A percentile compares a stretch with the other conserved stretches of the same genome.
Evolutionary conservation across 2,888 invertebrate genomes (phyloP).

Genomic region (Torymus tubicola): DNA sequence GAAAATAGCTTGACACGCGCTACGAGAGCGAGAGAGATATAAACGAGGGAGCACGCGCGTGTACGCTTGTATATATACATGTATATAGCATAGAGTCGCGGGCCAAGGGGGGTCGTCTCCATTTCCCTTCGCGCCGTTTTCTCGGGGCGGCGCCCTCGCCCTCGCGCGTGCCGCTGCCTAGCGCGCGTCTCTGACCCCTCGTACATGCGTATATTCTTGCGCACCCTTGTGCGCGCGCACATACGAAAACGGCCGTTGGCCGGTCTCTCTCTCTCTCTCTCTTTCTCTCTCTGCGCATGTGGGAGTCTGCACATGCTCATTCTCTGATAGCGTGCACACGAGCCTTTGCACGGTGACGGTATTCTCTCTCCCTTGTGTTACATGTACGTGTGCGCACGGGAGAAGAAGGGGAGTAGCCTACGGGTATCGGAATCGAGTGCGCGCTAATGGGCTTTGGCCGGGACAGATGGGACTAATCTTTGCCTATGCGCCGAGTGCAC

Average conservation of each 20-base stretch:
- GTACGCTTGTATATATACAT: background rate
- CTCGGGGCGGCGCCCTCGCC: constrained; percentile 35
- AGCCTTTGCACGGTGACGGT: too few species aligned
- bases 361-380: background rate
- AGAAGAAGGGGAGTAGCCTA: background rate
- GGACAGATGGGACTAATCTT: constrained; percentile 47
- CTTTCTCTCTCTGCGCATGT: constrained; percentile 52
- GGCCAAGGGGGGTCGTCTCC: constrained; percentile 39
- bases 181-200: constrained; percentile 43
- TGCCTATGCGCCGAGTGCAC: background rate
- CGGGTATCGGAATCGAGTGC: constrained; percentile 30
- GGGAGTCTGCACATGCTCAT: constrained; percentile 55
- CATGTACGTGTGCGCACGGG: background rate
- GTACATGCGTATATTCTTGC: background rate
- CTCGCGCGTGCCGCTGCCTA: constrained; percentile 46
- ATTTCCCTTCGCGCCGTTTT: background rate
- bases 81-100: background rate
- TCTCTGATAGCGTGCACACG: constrained; percentile 20
- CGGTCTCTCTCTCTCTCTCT: constrained; percentile 47
- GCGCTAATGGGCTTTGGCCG: constrained; percentile 35
- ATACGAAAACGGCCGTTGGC: constrained; percentile 59
- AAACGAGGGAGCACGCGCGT: background rate
- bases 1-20: background rate
- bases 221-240: constrained; percentile 6
- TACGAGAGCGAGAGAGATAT: background rate